A percentile compares a stretch with the other conserved stretches of the same genome.
phyloP scores from a whole-genome alignment of 2,888 invertebrate genomes.

The Digitonthophagus gazella region DNA sequence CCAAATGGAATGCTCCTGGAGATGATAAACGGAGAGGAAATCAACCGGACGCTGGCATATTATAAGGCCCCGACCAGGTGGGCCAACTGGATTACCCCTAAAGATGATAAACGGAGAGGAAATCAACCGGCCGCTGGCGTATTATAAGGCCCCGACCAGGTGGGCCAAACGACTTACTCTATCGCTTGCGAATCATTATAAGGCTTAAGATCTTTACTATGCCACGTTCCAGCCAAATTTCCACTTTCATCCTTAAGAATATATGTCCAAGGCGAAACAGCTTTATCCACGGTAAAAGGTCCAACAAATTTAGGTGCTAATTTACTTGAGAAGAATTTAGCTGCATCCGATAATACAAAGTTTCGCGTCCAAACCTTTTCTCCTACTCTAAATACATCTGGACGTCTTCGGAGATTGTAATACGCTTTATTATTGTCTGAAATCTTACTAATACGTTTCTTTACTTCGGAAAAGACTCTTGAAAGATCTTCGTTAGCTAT shows the following conservation, averaged over 20 bases:
- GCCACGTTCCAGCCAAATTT: neutral
- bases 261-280: neutral
- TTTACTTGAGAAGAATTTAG: slow-evolving; percentile 31
- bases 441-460: neutral
- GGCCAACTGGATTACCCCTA: too few relatives aligned
- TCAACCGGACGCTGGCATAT: too few relatives aligned
- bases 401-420: slow-evolving; percentile 28
- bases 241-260: neutral
- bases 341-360: slow-evolving; percentile 31
- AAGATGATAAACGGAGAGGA: too few relatives aligned
- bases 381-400: slow-evolving; percentile 22
- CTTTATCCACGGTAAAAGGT: neutral
- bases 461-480: neutral
- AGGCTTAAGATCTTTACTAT: too few relatives aligned
- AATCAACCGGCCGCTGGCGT: too few relatives aligned
- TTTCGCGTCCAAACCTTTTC: slow-evolving; percentile 31
- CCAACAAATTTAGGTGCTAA: slow-evolving; percentile 30
- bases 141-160: too few relatives aligned
- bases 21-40: too few relatives aligned
- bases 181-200: too few relatives aligned
- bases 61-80: too few relatives aligned
- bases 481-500: neutral
- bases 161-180: too few relatives aligned
- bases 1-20: too few relatives aligned
- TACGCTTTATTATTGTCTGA: neutral